phyloP scores from a whole-genome alignment of 2,113 vertebrate species.

The Chelonoidis abingdonii region DNA sequence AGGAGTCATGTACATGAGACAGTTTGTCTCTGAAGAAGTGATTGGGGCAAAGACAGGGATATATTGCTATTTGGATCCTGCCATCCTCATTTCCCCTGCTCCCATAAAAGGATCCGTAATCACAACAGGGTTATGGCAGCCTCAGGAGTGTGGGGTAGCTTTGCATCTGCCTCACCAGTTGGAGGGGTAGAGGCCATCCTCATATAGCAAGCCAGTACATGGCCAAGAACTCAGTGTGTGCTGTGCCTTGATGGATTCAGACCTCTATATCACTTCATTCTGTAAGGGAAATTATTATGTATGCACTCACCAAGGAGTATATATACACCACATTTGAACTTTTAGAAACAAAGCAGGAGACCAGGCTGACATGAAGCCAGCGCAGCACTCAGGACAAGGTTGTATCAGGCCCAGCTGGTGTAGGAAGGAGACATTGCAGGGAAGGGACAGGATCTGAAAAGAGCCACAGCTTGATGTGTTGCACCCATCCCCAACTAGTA shows the following conservation, averaged over 20 bases:
- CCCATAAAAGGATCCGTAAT: neutral
- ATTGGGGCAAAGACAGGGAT: neutral
- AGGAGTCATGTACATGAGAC: neutral
- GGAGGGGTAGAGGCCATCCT: neutral
- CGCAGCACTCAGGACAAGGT: neutral
- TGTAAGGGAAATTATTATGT: neutral
- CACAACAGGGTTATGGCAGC: neutral
- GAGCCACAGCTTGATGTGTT: neutral
- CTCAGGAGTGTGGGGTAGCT: neutral
- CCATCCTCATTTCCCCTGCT: neutral
- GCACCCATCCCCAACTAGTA: neutral
- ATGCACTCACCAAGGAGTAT: neutral
- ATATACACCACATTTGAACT: fast-evolving
- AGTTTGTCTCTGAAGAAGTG: neutral
- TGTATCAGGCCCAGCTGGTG: neutral
- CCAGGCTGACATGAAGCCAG: neutral
- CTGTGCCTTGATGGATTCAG: neutral
- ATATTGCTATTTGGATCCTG: neutral
- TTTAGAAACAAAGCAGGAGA: neutral
- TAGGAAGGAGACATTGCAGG: neutral
- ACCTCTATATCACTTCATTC: neutral
- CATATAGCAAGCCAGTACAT: neutral
- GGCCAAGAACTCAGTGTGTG: neutral
- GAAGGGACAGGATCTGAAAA: neutral
- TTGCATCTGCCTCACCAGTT: neutral